Evolutionary conservation across 2,113 vertebrate species (phyloP), one percentile per base, ranked within the genome.

Genomic region (Amia ocellicauda): DNA sequence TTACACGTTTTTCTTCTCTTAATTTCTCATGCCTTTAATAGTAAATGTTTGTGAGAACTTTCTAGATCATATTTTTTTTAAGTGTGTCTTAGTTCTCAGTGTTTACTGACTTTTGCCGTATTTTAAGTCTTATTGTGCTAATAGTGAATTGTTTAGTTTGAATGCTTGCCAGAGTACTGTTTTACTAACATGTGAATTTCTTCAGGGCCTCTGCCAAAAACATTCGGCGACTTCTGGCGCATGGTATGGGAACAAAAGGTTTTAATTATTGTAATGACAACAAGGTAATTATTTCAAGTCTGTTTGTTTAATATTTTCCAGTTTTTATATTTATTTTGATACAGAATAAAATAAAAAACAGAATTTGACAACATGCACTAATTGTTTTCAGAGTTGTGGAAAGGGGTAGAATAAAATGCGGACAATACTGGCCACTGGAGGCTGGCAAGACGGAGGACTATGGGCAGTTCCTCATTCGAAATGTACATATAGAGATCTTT

Each of bases 181-280:
- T 5, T 36, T 36, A 36, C 31, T 36, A 36, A 36, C n/a, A n/a
- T 36, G 31, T 36, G 31, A 11, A 36, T 36, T 63, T 40, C 24
- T 26, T 66, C 62, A 91, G 89, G 89, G 75, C 88, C 89, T 71
- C 73, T 91, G 80, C 89, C 89, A 67, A 91, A 89, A 84, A 91
- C 89, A 0, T 91, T 87, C 71, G 83, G 66, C 52, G 89, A 91
- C 72, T 91, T 91, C 72, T 91, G 89, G 89, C 82, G 80, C 52
- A 89, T 91, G 89, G 86, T 91, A 53, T 91, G 88, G 88, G 89
- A 91, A 68, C 89, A 91, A 76, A 85, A 88, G 84, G 89, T 91
- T 70, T 82, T 89, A 69, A 85, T 91, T 58, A 87, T 91, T 16
- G 88, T 91, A 56, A 91, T 91, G 89, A 91, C 89, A 53, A 91